Base-by-base conservation (phyloP, 2,113 vertebrate species). In the Pteropus alecto region DNA sequence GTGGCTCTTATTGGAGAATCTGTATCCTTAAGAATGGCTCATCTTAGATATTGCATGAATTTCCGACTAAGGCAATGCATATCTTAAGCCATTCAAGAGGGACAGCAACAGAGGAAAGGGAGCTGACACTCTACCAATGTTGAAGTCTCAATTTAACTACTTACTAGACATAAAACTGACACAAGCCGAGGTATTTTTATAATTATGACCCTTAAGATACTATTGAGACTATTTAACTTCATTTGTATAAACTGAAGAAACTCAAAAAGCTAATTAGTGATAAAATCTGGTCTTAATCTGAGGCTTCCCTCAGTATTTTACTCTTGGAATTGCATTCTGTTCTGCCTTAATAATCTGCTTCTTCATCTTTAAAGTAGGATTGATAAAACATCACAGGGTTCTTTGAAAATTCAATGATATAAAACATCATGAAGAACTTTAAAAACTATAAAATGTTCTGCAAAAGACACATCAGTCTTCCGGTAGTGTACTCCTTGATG, bases 251-350 rank as follows among this genome's bases (percentile, higher is more conserved):
- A 9, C 14, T 87, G 11, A 70, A 74, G 35, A 90, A 90, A 90
- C 10, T 60, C 11, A 86, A 51, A 76, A 51, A 22, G 1, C 24
- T n/a, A 84, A 91, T 61, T 33, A 74, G 19, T 61, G 54, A 28
- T 90, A 74, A 86, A 87, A 90, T 90, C 6, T 21, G 5, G 6
- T 77, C 67, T 91, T 77, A 33, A 38, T 81, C 41, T 56, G 61
- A 96, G 68, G 6, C 38, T 61, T 41, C 35, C 15, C n/a, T 51
- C 28, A 74, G 56, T 38, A 7, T 33, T 70, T 91, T 71, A 60
- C 24, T 85, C 33, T 82, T 46, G 12, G 54, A 71, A 91, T 12
- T 38, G 4, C 18, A 21, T 24, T 21, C 30, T 48, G 24, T 65
- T 78, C 3, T 58, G 58, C 54, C 5, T 67, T 87, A 90, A 83